Base-by-base conservation (phyloP, 2,797 vertebrate genomes). In the Coreius guichenoti region DNA sequence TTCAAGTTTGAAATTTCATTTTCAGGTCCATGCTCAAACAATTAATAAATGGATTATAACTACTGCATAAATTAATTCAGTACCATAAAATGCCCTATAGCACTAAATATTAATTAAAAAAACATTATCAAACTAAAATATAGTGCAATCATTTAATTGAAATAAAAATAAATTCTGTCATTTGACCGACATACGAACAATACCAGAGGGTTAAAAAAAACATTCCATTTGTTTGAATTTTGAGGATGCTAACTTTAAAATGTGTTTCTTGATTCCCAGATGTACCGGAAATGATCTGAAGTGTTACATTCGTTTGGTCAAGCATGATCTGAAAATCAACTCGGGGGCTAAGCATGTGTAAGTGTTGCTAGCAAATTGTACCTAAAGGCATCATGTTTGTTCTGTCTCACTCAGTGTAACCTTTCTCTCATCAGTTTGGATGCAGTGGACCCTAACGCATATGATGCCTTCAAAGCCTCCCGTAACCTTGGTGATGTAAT, bases 251-350 rank as follows among this genome's bases (percentile, higher is more conserved):
- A 8, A 31, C 11, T 31, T 26, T 72, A 23, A 31, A 58, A 58
- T 49, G 26, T 16, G 0, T 54, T 21, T 51, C 47, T 68, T 61
- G 13, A 61, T 84, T 58, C 13, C 4, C 89, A 99, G 98, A 92
- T 99, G 98, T 89, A 99, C 98, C 0, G 95, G 96, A 77, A 99
- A 99, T 0, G 98, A 99, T 94, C 94, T 99, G 76, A 99, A 99
- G 89, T 99, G 98, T 89, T 96, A 98, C 92, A 94, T 99, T 86
- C 94, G 98, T 72, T 94, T 99, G 1, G 97, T 99, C 75, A 99
- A 99, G 85, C 98, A 99, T 0, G 98, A 99, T 91, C 90, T 99
- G 93, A 99, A 99, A 93, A 99, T 99, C 96, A 99, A 97, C 56
- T 93, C 98, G 0, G 98, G 98, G 65, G 98, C 98, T 0, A 99